Evolutionary conservation across 2,113 vertebrate genomes (phyloP).

Genomic region (Catharus fuscescens): DNA sequence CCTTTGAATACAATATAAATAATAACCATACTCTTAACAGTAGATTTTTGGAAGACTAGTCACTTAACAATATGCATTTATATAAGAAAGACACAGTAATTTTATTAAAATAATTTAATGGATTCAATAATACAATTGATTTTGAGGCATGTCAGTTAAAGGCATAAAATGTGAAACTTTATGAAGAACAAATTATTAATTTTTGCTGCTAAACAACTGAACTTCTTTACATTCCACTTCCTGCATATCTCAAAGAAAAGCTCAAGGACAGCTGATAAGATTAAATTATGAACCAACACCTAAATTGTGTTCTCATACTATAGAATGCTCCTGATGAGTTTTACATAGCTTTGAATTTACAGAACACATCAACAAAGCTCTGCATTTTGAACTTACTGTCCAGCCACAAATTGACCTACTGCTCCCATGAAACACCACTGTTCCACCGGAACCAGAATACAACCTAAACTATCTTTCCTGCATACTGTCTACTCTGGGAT

Average conservation of each 20-base stretch:
- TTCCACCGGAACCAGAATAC: not conserved
- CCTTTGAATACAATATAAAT: not conserved
- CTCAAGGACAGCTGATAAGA: not conserved
- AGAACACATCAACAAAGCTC: not conserved
- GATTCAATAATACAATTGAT: not conserved
- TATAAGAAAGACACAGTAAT: not conserved
- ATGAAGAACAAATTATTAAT: not conserved
- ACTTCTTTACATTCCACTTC: not conserved
- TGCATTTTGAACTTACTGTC: not conserved
- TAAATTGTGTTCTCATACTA: not conserved
- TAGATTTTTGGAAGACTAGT: not conserved
- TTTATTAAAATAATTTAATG: not conserved
- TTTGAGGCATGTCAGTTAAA: not conserved
- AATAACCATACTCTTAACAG: not conserved
- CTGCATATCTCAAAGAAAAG: not conserved
- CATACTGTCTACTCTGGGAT: not conserved
- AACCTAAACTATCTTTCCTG: not conserved
- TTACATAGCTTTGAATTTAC: not conserved
- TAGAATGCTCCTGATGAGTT: not conserved
- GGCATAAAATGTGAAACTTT: not conserved
- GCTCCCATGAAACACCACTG: not conserved
- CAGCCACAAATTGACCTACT: not conserved
- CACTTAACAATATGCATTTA: not conserved
- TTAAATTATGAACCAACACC: not conserved
- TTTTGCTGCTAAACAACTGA: not conserved